Evolutionary conservation across 1,140 invertebrate species (phyloP).

Genomic region (Glossosoma conforme): DNA sequence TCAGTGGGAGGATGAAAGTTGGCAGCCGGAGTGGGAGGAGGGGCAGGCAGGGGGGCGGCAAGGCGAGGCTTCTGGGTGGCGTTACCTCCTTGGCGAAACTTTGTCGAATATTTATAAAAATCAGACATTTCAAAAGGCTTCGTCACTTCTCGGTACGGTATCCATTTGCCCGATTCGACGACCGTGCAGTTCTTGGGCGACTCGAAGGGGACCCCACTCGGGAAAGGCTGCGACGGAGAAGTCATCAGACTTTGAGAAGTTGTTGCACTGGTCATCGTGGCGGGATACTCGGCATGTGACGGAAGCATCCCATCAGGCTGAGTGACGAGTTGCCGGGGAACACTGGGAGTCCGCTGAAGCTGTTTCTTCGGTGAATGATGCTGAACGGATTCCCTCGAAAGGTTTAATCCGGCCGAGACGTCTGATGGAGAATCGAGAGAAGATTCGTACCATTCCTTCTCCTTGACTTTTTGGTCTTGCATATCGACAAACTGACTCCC

Average conservation of each 20-base stretch:
- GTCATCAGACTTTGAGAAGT: background rate
- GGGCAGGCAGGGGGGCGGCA: background rate
- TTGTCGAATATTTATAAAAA: conserved; percentile 95
- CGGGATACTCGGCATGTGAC: background rate
- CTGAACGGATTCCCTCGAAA: conserved; percentile 36
- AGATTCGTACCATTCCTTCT: conserved; percentile 73
- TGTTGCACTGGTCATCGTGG: background rate
- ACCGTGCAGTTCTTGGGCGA: conserved; percentile 77
- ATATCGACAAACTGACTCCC: background rate
- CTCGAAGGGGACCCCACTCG: conserved; percentile 57
- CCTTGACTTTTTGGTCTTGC: conserved; percentile 42
- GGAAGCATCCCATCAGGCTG: background rate
- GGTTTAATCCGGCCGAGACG: conserved; percentile 15
- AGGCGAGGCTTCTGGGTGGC: conserved; percentile 5
- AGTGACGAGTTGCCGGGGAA: conserved; percentile 13
- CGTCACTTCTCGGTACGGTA: conserved; percentile 87
- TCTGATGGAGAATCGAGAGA: conserved; percentile 58
- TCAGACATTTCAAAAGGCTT: conserved; percentile 97
- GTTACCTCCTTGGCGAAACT: conserved; percentile 65
- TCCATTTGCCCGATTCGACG: conserved; percentile 81
- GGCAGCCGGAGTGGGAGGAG: too few species aligned
- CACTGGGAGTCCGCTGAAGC: conserved; percentile 43
- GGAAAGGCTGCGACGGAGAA: too few species aligned
- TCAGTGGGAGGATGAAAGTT: background rate
- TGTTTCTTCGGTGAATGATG: conserved; percentile 39